Percentiles rank a stretch among this genome's conserved stretches.
Evolutionary conservation across 2,888 invertebrate species (phyloP).

Genomic region (Melanostoma scalare): DNA sequence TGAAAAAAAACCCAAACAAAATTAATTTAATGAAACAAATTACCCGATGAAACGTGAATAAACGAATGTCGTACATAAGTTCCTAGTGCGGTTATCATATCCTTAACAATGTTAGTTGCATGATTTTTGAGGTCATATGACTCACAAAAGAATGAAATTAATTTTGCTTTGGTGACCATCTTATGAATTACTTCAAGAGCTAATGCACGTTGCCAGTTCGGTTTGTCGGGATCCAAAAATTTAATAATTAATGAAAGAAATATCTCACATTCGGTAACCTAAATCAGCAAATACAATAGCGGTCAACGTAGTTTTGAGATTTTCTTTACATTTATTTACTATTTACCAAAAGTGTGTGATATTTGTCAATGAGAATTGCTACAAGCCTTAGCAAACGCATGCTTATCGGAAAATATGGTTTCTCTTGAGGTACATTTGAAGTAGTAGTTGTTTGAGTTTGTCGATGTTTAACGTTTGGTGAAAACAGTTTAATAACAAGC

Average conservation of each 20-base stretch:
- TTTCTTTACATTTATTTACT: neutral
- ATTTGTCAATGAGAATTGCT: slow-evolving; percentile 95
- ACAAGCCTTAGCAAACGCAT: slow-evolving; percentile 96
- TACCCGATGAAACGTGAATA: slow-evolving; percentile 83
- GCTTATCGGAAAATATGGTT: slow-evolving; percentile 98
- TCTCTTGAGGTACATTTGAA: slow-evolving; percentile 88
- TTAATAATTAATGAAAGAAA: slow-evolving; percentile 98
- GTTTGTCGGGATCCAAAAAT: slow-evolving; percentile 98
- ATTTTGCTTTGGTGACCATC: slow-evolving; percentile 92
- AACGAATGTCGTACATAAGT: slow-evolving; percentile 96
- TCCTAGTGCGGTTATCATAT: slow-evolving; percentile 96
- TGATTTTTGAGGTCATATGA: slow-evolving; percentile 98
- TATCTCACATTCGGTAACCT: slow-evolving; percentile 99
- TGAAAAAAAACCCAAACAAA: slow-evolving; percentile 80
- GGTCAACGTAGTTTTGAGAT: neutral
- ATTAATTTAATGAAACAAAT: slow-evolving; percentile 74
- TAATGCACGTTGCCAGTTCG: slow-evolving; percentile 96
- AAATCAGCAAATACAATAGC: slow-evolving; percentile 74
- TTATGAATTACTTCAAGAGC: slow-evolving; percentile 98
- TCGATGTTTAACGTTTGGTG: slow-evolving; percentile 98
- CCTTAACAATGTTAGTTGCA: slow-evolving; percentile 95
- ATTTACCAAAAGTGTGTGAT: slow-evolving; percentile 91
- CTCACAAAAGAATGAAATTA: slow-evolving; percentile 95
- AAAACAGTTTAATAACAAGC: slow-evolving; percentile 98
- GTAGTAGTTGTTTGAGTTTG: slow-evolving; percentile 82